Conservation (phyloP, 2,888 invertebrate species). For the Limenitis camilla region DNA sequence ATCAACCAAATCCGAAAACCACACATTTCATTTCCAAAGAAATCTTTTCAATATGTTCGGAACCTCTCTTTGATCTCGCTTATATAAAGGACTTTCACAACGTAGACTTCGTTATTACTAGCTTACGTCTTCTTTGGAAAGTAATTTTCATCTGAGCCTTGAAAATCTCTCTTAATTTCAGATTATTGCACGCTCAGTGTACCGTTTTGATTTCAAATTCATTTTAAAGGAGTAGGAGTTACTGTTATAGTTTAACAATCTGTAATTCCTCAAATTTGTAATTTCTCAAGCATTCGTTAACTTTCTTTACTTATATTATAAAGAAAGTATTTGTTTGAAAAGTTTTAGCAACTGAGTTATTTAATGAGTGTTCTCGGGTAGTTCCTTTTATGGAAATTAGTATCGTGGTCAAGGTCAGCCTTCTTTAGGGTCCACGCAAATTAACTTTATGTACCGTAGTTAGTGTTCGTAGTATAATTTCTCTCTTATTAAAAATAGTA, state of each 20-base stretch:
- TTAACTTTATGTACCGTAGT: too few species aligned
- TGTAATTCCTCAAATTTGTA: neutral
- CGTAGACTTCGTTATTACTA: slow-evolving; percentile 13
- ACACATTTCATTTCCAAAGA: slow-evolving; percentile 10
- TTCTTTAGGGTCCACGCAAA: too few species aligned
- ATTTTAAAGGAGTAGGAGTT: too few species aligned
- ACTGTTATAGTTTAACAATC: neutral
- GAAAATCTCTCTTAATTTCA: neutral
- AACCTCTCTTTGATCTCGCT: slow-evolving; percentile 12
- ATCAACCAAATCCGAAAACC: slow-evolving; percentile 1
- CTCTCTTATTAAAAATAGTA: too few species aligned
- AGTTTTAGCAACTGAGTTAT: too few species aligned
- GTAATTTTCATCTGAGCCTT: slow-evolving; percentile 8
- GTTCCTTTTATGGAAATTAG: too few species aligned
- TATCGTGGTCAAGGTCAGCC: too few species aligned
- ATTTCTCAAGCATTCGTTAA: neutral
- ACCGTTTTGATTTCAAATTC: too few species aligned
- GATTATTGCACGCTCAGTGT: too few species aligned
- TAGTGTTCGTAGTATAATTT: too few species aligned
- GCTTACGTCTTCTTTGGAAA: slow-evolving; percentile 8
- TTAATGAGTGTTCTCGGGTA: too few species aligned
- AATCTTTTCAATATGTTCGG: slow-evolving; percentile 11
- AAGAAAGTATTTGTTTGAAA: too few species aligned
- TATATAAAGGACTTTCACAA: slow-evolving; percentile 6
- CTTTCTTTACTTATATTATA: neutral